Conservation (phyloP, 2,797 vertebrate genomes). For the Odontamblyopus rebecca region DNA sequence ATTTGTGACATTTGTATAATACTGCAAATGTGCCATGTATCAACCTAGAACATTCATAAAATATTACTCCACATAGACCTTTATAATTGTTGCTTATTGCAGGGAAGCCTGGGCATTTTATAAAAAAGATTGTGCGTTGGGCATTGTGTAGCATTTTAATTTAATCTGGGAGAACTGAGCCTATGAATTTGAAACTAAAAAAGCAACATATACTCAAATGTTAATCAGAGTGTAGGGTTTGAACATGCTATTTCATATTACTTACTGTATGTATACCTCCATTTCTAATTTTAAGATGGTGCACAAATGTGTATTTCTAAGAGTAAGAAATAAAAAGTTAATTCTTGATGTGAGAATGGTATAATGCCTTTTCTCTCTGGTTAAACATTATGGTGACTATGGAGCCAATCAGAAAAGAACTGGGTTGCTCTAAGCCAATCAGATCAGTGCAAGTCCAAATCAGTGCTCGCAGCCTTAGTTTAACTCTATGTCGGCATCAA, state of each 20-base stretch:
- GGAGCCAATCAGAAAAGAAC: slow-evolving; percentile 27
- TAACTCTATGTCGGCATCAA: slow-evolving; percentile 60
- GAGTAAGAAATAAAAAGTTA: neutral
- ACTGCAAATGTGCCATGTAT: slow-evolving; percentile 13
- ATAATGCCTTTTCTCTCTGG: slow-evolving; percentile 2
- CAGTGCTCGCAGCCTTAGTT: slow-evolving; percentile 53
- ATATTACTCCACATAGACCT: neutral
- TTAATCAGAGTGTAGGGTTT: too few species aligned
- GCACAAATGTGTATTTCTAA: neutral
- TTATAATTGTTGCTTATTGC: neutral
- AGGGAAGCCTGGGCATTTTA: neutral
- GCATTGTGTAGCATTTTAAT: too few species aligned
- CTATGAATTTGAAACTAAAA: too few species aligned
- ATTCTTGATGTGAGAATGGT: neutral
- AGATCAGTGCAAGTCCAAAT: slow-evolving; percentile 32
- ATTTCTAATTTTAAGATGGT: neutral
- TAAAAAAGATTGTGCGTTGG: neutral
- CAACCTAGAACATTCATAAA: neutral
- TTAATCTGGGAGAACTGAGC: too few species aligned
- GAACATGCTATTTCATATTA: neutral
- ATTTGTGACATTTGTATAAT: slow-evolving; percentile 26
- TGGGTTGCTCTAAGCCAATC: slow-evolving; percentile 16
- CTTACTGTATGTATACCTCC: neutral
- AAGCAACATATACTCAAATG: neutral
- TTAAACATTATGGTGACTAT: slow-evolving; percentile 9